A percentile compares a stretch with the other conserved stretches of the same genome.
Evolutionary conservation across 2,888 invertebrate genomes (phyloP).

Genomic region (Mythimna loreyi): DNA sequence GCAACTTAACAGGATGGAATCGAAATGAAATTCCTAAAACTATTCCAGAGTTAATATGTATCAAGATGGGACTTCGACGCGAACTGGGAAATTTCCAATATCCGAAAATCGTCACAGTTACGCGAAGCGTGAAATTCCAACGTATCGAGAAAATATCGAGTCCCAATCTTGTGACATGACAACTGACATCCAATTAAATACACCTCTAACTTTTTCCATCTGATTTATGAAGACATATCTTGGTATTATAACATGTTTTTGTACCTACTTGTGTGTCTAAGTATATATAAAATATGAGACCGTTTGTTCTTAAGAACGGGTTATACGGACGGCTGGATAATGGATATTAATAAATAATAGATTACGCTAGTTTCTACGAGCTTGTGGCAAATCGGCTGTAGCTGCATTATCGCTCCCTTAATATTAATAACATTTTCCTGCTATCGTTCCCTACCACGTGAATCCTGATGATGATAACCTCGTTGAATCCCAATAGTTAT

Average conservation of each 20-base stretch:
- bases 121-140: conserved; percentile 45
- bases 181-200: conserved; percentile 41
- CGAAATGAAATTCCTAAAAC: conserved; percentile 23
- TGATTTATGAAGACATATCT: conserved; percentile 20
- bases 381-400: conserved; percentile 11
- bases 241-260: neutral
- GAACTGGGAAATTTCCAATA: conserved; percentile 42
- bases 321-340: neutral
- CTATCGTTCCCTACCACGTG: neutral
- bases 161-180: conserved; percentile 35
- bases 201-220: conserved; percentile 7
- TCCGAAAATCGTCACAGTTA: conserved; percentile 40
- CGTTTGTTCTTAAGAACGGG: neutral
- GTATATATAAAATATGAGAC: neutral
- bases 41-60: conserved; percentile 17
- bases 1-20: neutral
- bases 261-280: neutral
- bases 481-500: conserved; percentile 19
- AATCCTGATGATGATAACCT: conserved; percentile 11
- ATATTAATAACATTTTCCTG: conserved; percentile 40
- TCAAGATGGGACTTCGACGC: conserved; percentile 10
- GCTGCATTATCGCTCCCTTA: conserved; percentile 26
- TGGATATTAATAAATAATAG: conserved; percentile 4
- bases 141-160: conserved; percentile 42
- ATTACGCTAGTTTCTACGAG: neutral